These are phyloP conservation scores for Idaea straminata DNA, from an alignment of 2,888 invertebrate species.

Conservation along the genomic window DNA sequence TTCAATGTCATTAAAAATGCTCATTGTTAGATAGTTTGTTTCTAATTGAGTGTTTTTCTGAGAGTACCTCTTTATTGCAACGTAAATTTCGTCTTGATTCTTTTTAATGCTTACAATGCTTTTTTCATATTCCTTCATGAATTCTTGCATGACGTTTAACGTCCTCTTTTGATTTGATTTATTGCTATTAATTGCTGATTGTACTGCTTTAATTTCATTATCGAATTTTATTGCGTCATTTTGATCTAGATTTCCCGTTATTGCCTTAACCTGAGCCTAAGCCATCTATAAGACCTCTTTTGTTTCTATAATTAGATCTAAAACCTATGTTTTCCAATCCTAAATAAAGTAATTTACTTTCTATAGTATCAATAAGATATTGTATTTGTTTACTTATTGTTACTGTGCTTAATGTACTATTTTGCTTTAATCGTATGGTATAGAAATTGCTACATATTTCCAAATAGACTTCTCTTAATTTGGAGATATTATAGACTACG, in stretches of 20 bases:
- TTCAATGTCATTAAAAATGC: too few relatives aligned
- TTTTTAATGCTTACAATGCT: too few relatives aligned
- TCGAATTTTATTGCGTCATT: too few relatives aligned
- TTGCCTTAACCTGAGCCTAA: slow-evolving; percentile 2
- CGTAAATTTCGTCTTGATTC: too few relatives aligned
- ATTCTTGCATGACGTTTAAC: neutral
- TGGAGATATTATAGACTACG: slow-evolving; percentile 8
- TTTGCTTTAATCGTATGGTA: neutral
- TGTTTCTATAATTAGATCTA: slow-evolving; percentile 8
- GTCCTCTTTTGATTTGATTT: neutral
- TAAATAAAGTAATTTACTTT: too few relatives aligned
- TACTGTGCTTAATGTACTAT: slow-evolving; percentile 5
- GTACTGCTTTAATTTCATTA: too few relatives aligned
- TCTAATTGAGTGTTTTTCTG: too few relatives aligned
- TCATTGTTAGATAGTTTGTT: too few relatives aligned
- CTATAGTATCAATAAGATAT: too few relatives aligned
- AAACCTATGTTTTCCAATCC: slow-evolving; percentile 2
- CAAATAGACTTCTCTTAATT: slow-evolving; percentile 6
- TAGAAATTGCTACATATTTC: neutral
- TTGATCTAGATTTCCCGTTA: too few relatives aligned
- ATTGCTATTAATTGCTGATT: neutral
- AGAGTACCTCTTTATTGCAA: too few relatives aligned
- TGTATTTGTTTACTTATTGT: slow-evolving; percentile 1
- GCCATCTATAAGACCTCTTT: slow-evolving; percentile 1
- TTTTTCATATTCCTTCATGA: neutral